Percentiles rank a stretch among this genome's conserved stretches.
phyloP scores from a whole-genome alignment of 2,888 invertebrate genomes.

The Microctonus brassicae region DNA sequence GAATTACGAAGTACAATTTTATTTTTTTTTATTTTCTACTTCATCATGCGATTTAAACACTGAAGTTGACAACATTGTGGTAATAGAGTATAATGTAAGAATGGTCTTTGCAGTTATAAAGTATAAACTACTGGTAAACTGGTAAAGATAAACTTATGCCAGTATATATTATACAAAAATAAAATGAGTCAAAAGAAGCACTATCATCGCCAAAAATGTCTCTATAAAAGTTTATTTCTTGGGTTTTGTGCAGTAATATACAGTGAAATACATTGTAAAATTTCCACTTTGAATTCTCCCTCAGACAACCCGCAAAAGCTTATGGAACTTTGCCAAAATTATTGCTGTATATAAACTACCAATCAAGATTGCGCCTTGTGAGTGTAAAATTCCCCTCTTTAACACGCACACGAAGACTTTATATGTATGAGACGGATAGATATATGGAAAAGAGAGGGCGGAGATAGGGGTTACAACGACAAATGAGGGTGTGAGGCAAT shows the following conservation, averaged over 20 bases:
- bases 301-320: constrained; percentile 34
- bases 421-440: not conserved
- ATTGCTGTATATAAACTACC: constrained; percentile 42
- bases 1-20: too few relatives aligned
- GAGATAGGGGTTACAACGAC: not conserved
- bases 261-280: constrained; percentile 25
- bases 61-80: too few relatives aligned
- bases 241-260: not conserved
- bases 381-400: constrained; percentile 8
- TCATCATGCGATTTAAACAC: too few relatives aligned
- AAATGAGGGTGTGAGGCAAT: constrained; percentile 3
- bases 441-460: not conserved
- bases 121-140: too few relatives aligned
- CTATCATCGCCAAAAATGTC: too few relatives aligned
- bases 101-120: too few relatives aligned
- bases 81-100: too few relatives aligned
- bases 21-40: too few relatives aligned
- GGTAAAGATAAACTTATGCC: too few relatives aligned
- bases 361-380: constrained; percentile 27
- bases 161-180: too few relatives aligned
- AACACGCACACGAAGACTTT: not conserved
- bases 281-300: constrained; percentile 31
- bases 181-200: not conserved
- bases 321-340: constrained; percentile 42
- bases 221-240: not conserved